Evolutionary conservation across 2,797 vertebrate genomes (phyloP), one percentile per base, ranked within the genome.

Genomic region (Threskiornis aethiopicus): DNA sequence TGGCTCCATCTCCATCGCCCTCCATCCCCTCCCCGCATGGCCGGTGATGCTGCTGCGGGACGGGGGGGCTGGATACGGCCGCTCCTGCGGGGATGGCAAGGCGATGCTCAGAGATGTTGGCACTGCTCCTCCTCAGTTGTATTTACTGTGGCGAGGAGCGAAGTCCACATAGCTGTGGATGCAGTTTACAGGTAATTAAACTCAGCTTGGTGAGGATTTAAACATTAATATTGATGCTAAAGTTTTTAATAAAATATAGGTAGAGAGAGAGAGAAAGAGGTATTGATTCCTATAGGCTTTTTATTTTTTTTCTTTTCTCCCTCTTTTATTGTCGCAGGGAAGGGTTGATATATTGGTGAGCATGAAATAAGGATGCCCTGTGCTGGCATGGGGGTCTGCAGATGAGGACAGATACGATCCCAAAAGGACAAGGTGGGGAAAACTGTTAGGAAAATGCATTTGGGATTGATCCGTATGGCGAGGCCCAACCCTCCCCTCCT

Each of bases 201-300:
- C 81, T 93, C 89, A 65, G 87, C 93, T 97, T 49, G 57, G 87
- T 79, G 89, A 87, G 94, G 90, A 92, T 93, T 96, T 96, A 90
- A 94, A 59, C 93, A 89, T 97, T 94, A 95, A 95, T 96, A 95
- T 97, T 96, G 89, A 90, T 97, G 93, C 55, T 90, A 46, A 96
- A 93, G 93, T 96, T 97, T 97, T 96, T 96, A 97, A 96, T 97
- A 95, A 97, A 97, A 95, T 92, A 91, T 89, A 93, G 89, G 76
- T 16, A 49, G 78, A 83, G 70, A 91, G 80, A 84, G 91, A 85
- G 91, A 82, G 77, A 93, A 95, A 93, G 77, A 73, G 82, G 64
- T 87, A 96, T 96, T 0, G 92, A 97, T 97, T 95, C 73, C 29
- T 67, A 37, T 70, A 87, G 69, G 62, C 78, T 89, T 90, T 92